Base-by-base conservation (phyloP, 2,888 invertebrate species). In the Xylota segnis region DNA sequence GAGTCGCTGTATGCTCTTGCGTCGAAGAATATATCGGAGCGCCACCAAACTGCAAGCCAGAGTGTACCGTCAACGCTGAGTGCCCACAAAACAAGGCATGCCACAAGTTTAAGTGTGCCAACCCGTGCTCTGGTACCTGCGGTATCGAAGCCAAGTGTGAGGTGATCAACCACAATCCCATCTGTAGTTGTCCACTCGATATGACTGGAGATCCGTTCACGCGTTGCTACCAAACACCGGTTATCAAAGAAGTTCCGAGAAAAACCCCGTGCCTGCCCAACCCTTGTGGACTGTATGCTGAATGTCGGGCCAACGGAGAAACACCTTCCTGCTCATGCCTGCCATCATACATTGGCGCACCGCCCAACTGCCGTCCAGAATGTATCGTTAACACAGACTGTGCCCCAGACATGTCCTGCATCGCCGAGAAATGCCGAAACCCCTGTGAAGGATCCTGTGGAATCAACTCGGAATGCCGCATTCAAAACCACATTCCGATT, bases 111-210 rank as follows among this genome's bases (percentile, higher is more conserved):
- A 96, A 96, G 91, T 97, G 97, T 89, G 94, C 94, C 34, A 96
- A 97, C 91, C 97, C 97, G 68, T 97, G 97, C 90, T 95, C 95
- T 87, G 96, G 96, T 81, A 95, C 96, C 27, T 97, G 97, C 89
- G 97, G 97, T 68, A 92, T 94, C 63, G 95, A 95, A 90, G 96
- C 97, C 29, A 94, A 95, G 89, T 97, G 97, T 89, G 94, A 95
- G 88, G 96, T 96, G 9, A 95, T 96, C 82, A 96, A 96, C 90
- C 97, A 97, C 90, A 96, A 96, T 91, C 96, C 97, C 0, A 95
- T 96, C 83, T 97, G 97, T 90, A 96, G 95, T 88, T 97, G 97
- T 89, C 94, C 95, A 0, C 90, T 93, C 40, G 95, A 95, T 29
- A 94, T 94, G 91, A 96, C 96, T 2, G 97, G 97, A 10, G 96